Evolutionary conservation across 92 coral and sea anemone genomes (phyloP), one percentile per base, ranked within the genome.

Genomic region (Zoanthus solanderi): DNA sequence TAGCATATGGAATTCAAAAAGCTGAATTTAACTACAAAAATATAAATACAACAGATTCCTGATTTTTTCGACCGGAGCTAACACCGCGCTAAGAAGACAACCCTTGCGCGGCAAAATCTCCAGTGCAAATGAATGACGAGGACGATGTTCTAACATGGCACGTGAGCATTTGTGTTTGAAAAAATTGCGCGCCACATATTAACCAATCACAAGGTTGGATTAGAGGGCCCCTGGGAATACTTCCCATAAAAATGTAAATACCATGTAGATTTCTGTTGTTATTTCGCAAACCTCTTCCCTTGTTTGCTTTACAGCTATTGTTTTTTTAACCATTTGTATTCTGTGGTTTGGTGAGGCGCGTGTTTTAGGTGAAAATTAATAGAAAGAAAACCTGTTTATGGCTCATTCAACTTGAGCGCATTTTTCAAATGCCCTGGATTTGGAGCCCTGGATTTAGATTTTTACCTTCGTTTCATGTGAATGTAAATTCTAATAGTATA

Each of bases 101-200:
- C 89, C 91, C 88, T 76, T 67, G 50, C 91, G 66, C 76, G 86
- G 48, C 86, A 83, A 83, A 77, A 84, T 83, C 91, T 83, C 83
- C 86, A 12, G 71, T 58, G 75, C 82, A 72, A 87, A 76, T 91
- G 93, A 90, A 87, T 90, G 93, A 87, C 76, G 16, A 69, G 88
- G 88, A 56, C 78, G 42, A 84, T 46, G 85, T 81, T 81, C 85
- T 66, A 80, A 66, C 85, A 8, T 45, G 75, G 75, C 85, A 81
- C 85, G 75, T 81, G 85, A 81, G 17, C 45, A 81, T 81, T 81
- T 68, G 75, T 45, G 85, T 81, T 81, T 71, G 66, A 81, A 81
- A 81, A 65, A 65, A 23, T 54, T 46, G 56, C 85, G 82, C 85
- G 85, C 85, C 63, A 66, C 23, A 18, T 67, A 16, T 81, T 12